Evolutionary conservation across 2,113 vertebrate species (phyloP), one percentile per base, ranked within the genome.

Genomic region (Lophura nycthemera): DNA sequence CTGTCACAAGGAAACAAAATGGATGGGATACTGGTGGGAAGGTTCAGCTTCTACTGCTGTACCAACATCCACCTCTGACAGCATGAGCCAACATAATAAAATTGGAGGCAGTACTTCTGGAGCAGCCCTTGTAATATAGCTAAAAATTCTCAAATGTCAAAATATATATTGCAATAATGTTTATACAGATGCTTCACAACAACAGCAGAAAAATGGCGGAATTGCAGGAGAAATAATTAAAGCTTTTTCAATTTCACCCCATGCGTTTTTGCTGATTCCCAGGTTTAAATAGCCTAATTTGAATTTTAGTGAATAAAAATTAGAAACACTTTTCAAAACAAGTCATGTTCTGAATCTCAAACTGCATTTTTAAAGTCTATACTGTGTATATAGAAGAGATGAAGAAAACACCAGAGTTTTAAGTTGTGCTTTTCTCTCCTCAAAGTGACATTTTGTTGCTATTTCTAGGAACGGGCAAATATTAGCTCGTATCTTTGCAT

Each of bases 361-460:
- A 93, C 92, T 93, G 92, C 91, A 91, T 89, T 97, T 94, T 82
- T 74, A 71, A 9, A 85, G 54, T 82, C 76, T 95, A 91, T 60
- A 75, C 66, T 72, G 52, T 69, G 94, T 90, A 54, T 83, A 97
- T 97, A 97, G 88, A 93, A 97, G 77, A 96, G 76, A 90, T 30
- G 61, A 94, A 96, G 94, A 93, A 97, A 96, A 83, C 57, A 82
- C 50, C 59, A 95, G 47, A 96, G 88, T 92, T 93, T 97, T 94
- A 95, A 96, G 79, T n/a, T 86, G 42, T 88, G 88, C 91, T 96
- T 93, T 95, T 93, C 85, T 91, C 85, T 97, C 96, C 96, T 87
- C 86, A 91, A 97, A 96, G 76, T 95, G 91, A 94, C 95, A 95
- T 93, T 97, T 94, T 87, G 50, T 83, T 93, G 79, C 34, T 89